phyloP scores from a whole-genome alignment of 2,113 vertebrate genomes.

The Anolis sagrei region DNA sequence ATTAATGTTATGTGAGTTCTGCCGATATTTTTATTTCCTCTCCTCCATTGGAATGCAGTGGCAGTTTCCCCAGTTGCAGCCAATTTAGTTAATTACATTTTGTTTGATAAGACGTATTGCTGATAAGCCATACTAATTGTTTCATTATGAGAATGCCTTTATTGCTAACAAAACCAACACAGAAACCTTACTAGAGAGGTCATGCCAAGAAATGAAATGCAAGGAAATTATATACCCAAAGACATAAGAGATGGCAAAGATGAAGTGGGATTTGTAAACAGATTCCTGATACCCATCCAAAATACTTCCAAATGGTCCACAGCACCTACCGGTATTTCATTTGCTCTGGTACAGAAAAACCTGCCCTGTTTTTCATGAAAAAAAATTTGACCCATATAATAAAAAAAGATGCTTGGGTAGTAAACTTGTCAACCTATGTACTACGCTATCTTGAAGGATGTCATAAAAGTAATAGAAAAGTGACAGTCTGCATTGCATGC shows the following conservation, averaged over 20 bases:
- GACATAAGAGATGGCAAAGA: slow-evolving; percentile 4
- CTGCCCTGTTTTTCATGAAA: not conserved
- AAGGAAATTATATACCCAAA: not conserved
- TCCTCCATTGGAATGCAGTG: not conserved
- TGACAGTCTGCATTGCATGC: not conserved
- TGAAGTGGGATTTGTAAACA: not conserved
- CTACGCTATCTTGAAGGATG: slow-evolving; percentile 8
- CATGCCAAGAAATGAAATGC: slow-evolving; percentile 19
- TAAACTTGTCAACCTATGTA: not conserved
- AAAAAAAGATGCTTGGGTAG: not conserved
- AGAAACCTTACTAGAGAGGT: not conserved
- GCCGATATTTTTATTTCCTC: not conserved
- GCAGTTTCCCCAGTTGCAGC: not conserved
- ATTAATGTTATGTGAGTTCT: not conserved
- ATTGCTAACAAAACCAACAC: not conserved
- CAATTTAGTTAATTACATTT: slow-evolving; percentile 33
- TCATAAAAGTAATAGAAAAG: slow-evolving; percentile 32
- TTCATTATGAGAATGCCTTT: slow-evolving; percentile 6
- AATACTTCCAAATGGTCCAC: not conserved
- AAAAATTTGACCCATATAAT: slow-evolving; percentile 22
- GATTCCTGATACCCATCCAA: not conserved
- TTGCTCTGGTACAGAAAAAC: not conserved
- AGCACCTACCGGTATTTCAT: not conserved
- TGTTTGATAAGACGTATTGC: slow-evolving; percentile 16
- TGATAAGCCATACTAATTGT: slow-evolving; percentile 33